Evolutionary conservation across 2,888 invertebrate genomes (phyloP).

Genomic region (Pollenia angustigena): DNA sequence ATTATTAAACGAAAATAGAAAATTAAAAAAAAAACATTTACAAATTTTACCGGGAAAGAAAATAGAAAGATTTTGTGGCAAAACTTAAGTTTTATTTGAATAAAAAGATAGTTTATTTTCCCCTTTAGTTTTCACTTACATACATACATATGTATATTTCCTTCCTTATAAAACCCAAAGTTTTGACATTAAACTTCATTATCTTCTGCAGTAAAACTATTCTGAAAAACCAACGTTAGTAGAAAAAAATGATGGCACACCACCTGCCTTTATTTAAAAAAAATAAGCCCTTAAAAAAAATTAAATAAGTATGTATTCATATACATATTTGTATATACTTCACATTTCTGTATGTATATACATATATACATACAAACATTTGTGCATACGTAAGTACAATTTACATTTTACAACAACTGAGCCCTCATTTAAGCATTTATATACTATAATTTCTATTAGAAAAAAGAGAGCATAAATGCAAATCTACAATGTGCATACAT

Average conservation of each 20-base stretch:
- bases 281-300: slow-evolving; percentile 42
- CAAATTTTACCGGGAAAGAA: too few relatives aligned
- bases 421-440: slow-evolving; percentile 59
- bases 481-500: slow-evolving; percentile 30
- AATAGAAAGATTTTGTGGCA: too few relatives aligned
- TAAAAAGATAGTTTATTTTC: too few relatives aligned
- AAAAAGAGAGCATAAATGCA: slow-evolving; percentile 31
- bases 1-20: too few relatives aligned
- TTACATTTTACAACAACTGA: slow-evolving; percentile 45
- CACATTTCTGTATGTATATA: too few relatives aligned
- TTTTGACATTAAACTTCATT: neutral
- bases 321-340: too few relatives aligned
- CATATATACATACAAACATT: too few relatives aligned
- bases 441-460: slow-evolving; percentile 56
- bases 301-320: neutral
- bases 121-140: too few relatives aligned
- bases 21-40: too few relatives aligned
- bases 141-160: too few relatives aligned
- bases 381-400: too few relatives aligned
- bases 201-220: slow-evolving; percentile 2
- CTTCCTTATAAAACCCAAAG: neutral
- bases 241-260: slow-evolving; percentile 32
- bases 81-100: too few relatives aligned
- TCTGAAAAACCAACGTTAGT: neutral
- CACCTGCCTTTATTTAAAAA: slow-evolving; percentile 57